Evolutionary conservation across 2,113 vertebrate species (phyloP), one percentile per base, ranked within the genome.

Genomic region (Pelobates fuscus): DNA sequence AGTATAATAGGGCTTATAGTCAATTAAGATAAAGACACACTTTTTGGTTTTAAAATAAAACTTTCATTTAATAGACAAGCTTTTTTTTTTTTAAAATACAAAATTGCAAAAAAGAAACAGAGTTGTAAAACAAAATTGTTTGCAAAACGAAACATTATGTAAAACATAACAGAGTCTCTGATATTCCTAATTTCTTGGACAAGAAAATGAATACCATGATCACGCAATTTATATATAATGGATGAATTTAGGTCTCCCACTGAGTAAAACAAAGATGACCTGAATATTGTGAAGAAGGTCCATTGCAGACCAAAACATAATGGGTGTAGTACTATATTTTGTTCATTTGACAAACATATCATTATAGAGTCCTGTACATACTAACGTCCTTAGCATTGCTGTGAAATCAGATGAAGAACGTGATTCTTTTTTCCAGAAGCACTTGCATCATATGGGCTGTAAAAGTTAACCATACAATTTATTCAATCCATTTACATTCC

Each of bases 11-110:
- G n/a, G n/a, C n/a, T n/a, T n/a, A n/a, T n/a, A n/a, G n/a, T n/a
- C n/a, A n/a, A n/a, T n/a, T n/a, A n/a, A n/a, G n/a, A n/a, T n/a
- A n/a, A n/a, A n/a, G n/a, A n/a, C n/a, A n/a, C n/a, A 46, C 25
- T 24, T 23, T 15, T 68, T 32, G 43, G 26, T 20, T 68, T 76
- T 68, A 76, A 76, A 76, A 76, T 76, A 76, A 76, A 68, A 60
- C 65, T 76, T 76, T 61, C 26, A 61, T 68, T 76, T 76, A 76
- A 52, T 76, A 66, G 58, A 68, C 73, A 67, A 17, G 41, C 29
- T 76, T 76, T 75, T 61, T 61, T 61, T 61, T 41, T 32, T 44
- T 61, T 49, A 46, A 75, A 67, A 68, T 76, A 76, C 64, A 76
- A 76, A 76, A 76, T 68, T 7, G 64, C 67, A 60, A 76, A 23